Evolutionary conservation across 2,888 invertebrate species (phyloP), one percentile per base, ranked within the genome.

Genomic region (Serripes groenlandicus): DNA sequence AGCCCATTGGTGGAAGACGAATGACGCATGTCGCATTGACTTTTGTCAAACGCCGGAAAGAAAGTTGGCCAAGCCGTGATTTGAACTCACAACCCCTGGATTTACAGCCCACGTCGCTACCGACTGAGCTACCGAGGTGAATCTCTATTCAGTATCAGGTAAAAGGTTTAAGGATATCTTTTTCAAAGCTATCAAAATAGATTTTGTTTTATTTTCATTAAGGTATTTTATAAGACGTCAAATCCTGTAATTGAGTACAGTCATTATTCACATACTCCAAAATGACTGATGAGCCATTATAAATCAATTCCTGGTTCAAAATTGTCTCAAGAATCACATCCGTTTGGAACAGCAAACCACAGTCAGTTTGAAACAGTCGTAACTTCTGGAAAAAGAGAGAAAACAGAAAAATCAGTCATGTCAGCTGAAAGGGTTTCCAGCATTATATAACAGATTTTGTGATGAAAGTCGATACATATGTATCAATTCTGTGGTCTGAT

Each of bases 231-330:
- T 75, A 75, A 52, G 28, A 49, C 26, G 75, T 34, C 34, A 76
- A 30, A 15, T 74, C 78, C 3, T 71, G 42, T 62, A 78, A 56
- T 23, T 64, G 37, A 52, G 21, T 18, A 70, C 79, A 80, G 21
- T 72, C 58, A 69, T 79, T 84, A 23, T 82, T 79, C 49, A 89
- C 88, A 89, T 89, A 87, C 81, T 91, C 90, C 18, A 90, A 54
- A 60, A 90, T 85, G 21, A 90, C 86, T 62, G 84, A 80, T 49
- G 88, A 89, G 1, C 91, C 91, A 81, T 80, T 90, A 28, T 76
- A 88, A 11, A 91, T n/a, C 18, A 64, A 52, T 62, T 90, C 89
- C 18, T 86, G 58, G 30, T 84, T 69, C 28, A 90, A 11, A 23
- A 86, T 64, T 1, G 66, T 60, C 7, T 88, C 89, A 42, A 91